Evolutionary conservation across 2,888 invertebrate species (phyloP).

Genomic region (Zaprionus obscuricornis): DNA sequence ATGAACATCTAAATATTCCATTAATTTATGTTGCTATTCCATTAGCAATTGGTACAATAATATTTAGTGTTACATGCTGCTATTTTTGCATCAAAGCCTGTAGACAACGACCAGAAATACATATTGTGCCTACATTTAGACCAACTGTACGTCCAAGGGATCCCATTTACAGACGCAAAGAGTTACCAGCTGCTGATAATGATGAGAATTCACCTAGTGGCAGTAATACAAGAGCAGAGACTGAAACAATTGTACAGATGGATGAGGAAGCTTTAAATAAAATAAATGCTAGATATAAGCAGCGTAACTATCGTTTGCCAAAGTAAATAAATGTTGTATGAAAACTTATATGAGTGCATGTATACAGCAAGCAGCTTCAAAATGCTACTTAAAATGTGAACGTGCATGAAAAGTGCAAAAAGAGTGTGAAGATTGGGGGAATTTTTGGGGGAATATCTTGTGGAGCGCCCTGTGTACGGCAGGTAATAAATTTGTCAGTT

Average conservation of each 20-base stretch:
- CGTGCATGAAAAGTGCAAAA: no score
- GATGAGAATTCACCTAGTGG: neutral
- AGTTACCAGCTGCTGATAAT: neutral
- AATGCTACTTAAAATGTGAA: slow-evolving; percentile 46
- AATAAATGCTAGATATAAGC: slow-evolving; percentile 7
- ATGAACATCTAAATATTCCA: slow-evolving; percentile 9
- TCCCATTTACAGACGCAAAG: neutral
- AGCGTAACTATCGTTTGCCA: slow-evolving; percentile 17
- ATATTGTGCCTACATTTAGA: neutral
- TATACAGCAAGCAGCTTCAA: no score
- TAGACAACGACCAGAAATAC: neutral
- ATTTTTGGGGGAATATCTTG: no score
- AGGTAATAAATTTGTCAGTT: slow-evolving; percentile 61
- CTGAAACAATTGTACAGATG: neutral
- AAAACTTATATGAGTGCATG: slow-evolving; percentile 15
- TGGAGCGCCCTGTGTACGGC: slow-evolving; percentile 19
- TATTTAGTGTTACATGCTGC: neutral
- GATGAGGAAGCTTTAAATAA: neutral
- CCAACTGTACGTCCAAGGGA: neutral
- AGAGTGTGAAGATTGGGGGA: no score
- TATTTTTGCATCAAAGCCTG: slow-evolving; percentile 4
- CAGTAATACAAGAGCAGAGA: no score
- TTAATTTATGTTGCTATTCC: slow-evolving; percentile 18
- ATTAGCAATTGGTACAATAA: neutral
- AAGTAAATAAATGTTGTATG: slow-evolving; percentile 47